Percentiles rank a stretch among this genome's conserved stretches.
phyloP scores from a whole-genome alignment of 2,888 invertebrate genomes.

The Stegophylla sp. region DNA sequence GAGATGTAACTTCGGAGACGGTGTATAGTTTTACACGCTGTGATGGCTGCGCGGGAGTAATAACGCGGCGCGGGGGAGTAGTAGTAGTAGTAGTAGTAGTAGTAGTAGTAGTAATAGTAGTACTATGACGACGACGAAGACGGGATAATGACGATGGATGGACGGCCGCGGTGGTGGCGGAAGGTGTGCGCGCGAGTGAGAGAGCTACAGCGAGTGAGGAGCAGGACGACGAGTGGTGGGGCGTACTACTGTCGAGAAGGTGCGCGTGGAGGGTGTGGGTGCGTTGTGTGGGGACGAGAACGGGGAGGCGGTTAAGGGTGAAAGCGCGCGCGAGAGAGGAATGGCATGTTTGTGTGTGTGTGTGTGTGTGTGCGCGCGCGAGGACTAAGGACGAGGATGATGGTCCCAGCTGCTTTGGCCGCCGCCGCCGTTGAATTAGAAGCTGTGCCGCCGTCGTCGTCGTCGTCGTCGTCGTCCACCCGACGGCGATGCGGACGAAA shows the following conservation, averaged over 20 bases:
- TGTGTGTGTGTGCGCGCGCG: not conserved
- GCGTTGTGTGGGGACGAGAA: too few relatives aligned
- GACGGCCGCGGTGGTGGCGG: not conserved
- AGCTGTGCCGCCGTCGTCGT: slow-evolving; percentile 35
- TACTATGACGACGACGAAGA: not conserved
- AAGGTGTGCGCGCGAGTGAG: not conserved
- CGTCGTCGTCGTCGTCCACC: not conserved
- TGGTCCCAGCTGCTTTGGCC: slow-evolving; percentile 49
- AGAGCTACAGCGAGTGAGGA: not conserved
- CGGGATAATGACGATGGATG: slow-evolving; percentile 31
- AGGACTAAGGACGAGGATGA: not conserved
- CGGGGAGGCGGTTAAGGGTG: not conserved
- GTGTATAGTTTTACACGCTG: not conserved
- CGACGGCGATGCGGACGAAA: not conserved
- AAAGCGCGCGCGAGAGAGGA: not conserved
- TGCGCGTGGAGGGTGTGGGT: not conserved
- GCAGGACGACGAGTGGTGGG: too few relatives aligned
- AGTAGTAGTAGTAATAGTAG: too few relatives aligned
- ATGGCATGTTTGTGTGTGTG: not conserved
- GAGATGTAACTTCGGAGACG: slow-evolving; percentile 3
- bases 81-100: not conserved
- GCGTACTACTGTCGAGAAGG: too few relatives aligned
- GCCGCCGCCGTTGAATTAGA: slow-evolving; percentile 50
- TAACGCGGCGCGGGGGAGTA: not conserved
- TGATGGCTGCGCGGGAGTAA: not conserved